Evolutionary conservation across 1,140 invertebrate genomes (phyloP).

Genomic region (Vanessa tameamea): DNA sequence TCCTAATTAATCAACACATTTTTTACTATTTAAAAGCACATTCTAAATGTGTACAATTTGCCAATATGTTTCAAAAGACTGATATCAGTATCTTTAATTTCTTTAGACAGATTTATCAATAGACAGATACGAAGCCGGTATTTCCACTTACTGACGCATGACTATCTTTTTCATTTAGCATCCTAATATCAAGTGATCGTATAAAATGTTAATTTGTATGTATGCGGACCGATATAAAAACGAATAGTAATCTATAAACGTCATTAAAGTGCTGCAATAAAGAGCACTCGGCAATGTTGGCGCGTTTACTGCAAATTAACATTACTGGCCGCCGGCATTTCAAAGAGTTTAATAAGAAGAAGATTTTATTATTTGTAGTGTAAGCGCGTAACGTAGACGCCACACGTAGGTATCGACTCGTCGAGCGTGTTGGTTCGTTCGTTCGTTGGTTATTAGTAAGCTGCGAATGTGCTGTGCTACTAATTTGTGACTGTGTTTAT

Average conservation of each 20-base stretch:
- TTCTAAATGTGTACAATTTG: too few relatives aligned
- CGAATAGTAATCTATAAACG: slow-evolving; percentile 30
- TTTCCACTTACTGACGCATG: slow-evolving; percentile 29
- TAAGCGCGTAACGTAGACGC: slow-evolving; percentile 19
- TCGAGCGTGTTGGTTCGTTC: not conserved
- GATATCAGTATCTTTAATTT: slow-evolving; percentile 26
- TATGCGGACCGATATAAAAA: slow-evolving; percentile 29
- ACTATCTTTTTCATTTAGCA: slow-evolving; percentile 36
- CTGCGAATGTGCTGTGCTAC: not conserved
- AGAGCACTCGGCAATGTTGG: slow-evolving; percentile 23
- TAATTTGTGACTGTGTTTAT: too few relatives aligned
- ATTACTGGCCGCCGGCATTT: slow-evolving; percentile 37
- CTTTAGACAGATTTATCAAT: slow-evolving; percentile 33
- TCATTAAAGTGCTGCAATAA: slow-evolving; percentile 31
- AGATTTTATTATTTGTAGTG: slow-evolving; percentile 33
- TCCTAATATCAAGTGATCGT: slow-evolving; percentile 24
- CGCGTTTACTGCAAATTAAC: slow-evolving; percentile 41
- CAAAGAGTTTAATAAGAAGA: slow-evolving; percentile 35
- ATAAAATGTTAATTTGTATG: slow-evolving; percentile 36
- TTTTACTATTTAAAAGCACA: too few relatives aligned
- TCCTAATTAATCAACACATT: too few relatives aligned
- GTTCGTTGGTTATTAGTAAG: not conserved
- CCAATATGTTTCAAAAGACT: not conserved
- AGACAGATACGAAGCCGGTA: slow-evolving; percentile 31
- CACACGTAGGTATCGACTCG: slow-evolving; percentile 1